Evolutionary conservation across 2,888 invertebrate genomes (phyloP), one percentile per base, ranked within the genome.

Genomic region (Morpho achilles): DNA sequence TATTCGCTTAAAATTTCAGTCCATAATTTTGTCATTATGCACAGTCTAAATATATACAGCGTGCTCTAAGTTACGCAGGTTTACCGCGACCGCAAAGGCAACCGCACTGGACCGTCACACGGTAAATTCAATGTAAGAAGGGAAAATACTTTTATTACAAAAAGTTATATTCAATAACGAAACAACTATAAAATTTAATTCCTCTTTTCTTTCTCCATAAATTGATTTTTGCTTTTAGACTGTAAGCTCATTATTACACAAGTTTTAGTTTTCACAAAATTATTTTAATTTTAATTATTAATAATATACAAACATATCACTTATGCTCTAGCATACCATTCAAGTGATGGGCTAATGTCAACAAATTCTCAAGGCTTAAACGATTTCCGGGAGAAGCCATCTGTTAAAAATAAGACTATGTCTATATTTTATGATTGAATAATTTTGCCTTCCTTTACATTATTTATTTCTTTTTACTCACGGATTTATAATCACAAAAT

Each of bases 91-190:
- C 72, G 65, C 71, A 68, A 60, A 52, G 57, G 59, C 59, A 62
- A 71, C 71, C 73, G 57, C 72, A 71, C 58, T 56, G 57, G 59
- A 58, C 52, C 67, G 67, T 65, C 67, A 65, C 67, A 67, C 67
- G 65, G 56, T 58, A 56, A 52, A 59, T 58, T 54, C 50, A 50
- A 58, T 50, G 61, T 52, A 63, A 53, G 47, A 52, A 63, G 56
- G 48, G 53, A 55, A 58, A 57, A 8, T 41, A 43, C n/a, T 43
- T 43, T 9, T 43, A 43, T 43, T 43, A 43, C 43, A 39, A 53
- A 8, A 50, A 50, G n/a, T 10, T 39, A 3, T 10, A 52, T 22
- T 43, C 43, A 43, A 9, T 7, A 7, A 32, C 3, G 3, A 32
- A 32, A 2, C 32, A 32, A 32, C 32, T 32, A 32, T 32, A 32